Conservation (phyloP, 2,797 vertebrate species). For the Ciconia nigra region DNA sequence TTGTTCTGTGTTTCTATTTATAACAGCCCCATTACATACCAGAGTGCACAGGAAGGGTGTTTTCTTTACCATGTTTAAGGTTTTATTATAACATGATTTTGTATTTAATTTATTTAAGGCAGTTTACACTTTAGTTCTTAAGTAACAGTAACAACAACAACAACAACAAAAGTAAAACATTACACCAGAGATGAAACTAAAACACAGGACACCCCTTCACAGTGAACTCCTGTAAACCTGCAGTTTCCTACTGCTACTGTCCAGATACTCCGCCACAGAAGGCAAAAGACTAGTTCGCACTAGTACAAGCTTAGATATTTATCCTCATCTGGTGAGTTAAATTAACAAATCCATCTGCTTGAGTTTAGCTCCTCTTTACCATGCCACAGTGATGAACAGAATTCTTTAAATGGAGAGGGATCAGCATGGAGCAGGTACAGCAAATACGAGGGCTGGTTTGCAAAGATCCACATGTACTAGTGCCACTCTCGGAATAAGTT, state of each 20-base stretch:
- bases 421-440: not conserved
- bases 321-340: not conserved
- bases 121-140: constrained; percentile 70
- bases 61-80: not conserved
- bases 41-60: not conserved
- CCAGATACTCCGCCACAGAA: not conserved
- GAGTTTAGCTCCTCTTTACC: constrained; percentile 24
- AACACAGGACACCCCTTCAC: constrained; percentile 62
- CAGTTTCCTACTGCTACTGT: not conserved
- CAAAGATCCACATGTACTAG: constrained; percentile 3
- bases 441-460: not conserved
- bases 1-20: not conserved
- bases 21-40: not conserved
- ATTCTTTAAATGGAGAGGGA: not conserved
- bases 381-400: not conserved
- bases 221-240: constrained; percentile 61
- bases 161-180: constrained; percentile 46
- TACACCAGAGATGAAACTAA: constrained; percentile 52
- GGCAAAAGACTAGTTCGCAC: not conserved
- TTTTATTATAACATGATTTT: constrained; percentile 48
- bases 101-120: constrained; percentile 75
- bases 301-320: not conserved
- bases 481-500: constrained; percentile 68
- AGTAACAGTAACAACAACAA: constrained; percentile 1
- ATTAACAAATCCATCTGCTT: not conserved